Conservation (phyloP, 2,113 vertebrate genomes). For the Sturnira hondurensis region DNA sequence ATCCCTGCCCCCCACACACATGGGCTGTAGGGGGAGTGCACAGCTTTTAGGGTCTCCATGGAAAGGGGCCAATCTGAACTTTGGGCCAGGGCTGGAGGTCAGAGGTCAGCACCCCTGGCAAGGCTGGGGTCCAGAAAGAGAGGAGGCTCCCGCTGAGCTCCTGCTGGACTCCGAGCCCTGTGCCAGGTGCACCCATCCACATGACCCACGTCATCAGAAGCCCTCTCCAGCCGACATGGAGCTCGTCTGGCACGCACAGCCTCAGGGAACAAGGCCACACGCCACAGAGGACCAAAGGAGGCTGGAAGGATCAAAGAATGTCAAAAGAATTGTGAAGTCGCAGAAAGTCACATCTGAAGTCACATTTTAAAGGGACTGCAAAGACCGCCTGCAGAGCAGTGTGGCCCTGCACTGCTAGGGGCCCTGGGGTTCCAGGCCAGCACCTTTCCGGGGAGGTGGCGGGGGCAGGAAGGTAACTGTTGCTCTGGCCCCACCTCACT, state of each 20-base stretch:
- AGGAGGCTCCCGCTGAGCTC: background rate
- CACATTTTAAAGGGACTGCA: background rate
- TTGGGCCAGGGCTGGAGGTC: background rate
- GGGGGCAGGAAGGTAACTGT: fast-evolving
- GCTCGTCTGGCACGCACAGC: background rate
- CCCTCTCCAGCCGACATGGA: background rate
- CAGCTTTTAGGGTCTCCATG: no score
- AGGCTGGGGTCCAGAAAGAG: no score
- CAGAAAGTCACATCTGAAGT: background rate
- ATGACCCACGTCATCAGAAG: background rate
- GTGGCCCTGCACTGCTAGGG: background rate
- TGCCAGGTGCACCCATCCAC: background rate
- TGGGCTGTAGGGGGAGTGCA: fast-evolving
- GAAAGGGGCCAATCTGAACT: background rate
- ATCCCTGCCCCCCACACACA: no score
- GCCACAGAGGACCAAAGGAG: background rate
- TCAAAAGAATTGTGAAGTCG: background rate
- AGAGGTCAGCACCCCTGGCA: background rate
- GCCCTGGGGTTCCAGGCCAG: background rate
- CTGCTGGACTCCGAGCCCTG: background rate
- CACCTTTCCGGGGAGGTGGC: fast-evolving
- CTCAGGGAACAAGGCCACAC: background rate
- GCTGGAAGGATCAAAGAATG: background rate
- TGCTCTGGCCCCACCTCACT: fast-evolving
- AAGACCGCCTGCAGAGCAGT: background rate